phyloP scores from a whole-genome alignment of 2,888 invertebrate genomes.

The Mythimna pallens region DNA sequence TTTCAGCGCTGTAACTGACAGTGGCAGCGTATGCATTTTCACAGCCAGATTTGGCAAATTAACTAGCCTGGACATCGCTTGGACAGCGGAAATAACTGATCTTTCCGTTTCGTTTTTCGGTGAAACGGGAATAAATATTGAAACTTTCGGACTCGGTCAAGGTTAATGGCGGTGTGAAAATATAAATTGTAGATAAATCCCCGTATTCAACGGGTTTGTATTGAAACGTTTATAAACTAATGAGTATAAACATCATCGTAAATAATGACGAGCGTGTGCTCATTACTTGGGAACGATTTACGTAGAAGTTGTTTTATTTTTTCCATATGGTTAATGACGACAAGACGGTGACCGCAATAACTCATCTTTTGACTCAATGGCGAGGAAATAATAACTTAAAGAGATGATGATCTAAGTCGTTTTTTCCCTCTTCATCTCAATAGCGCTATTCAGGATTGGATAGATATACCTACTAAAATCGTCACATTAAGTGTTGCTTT shows the following conservation, averaged over 20 bases:
- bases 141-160: constrained; percentile 17
- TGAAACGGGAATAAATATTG: constrained; percentile 32
- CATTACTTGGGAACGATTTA: constrained; percentile 46
- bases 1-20: constrained; percentile 46
- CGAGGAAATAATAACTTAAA: constrained; percentile 41
- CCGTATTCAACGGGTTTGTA: constrained; percentile 4
- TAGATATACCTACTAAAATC: not conserved
- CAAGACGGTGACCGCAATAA: constrained; percentile 53
- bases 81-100: constrained; percentile 40
- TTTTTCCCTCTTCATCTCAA: constrained; percentile 14
- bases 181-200: constrained; percentile 1
- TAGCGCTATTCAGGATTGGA: constrained; percentile 6
- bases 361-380: constrained; percentile 53
- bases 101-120: constrained; percentile 19
- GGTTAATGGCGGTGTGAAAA: constrained; percentile 10
- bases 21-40: constrained; percentile 33
- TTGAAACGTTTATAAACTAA: constrained; percentile 37
- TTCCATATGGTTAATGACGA: constrained; percentile 51
- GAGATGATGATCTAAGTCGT: constrained; percentile 35
- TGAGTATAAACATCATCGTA: constrained; percentile 22
- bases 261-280: constrained; percentile 32
- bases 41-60: constrained; percentile 37
- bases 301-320: constrained; percentile 44
- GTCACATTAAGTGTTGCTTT: not conserved
- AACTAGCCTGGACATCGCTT: constrained; percentile 37